phyloP scores from a whole-genome alignment of 37 sponge, comb jelly and placozoan genomes.

The Crambe crambe region DNA sequence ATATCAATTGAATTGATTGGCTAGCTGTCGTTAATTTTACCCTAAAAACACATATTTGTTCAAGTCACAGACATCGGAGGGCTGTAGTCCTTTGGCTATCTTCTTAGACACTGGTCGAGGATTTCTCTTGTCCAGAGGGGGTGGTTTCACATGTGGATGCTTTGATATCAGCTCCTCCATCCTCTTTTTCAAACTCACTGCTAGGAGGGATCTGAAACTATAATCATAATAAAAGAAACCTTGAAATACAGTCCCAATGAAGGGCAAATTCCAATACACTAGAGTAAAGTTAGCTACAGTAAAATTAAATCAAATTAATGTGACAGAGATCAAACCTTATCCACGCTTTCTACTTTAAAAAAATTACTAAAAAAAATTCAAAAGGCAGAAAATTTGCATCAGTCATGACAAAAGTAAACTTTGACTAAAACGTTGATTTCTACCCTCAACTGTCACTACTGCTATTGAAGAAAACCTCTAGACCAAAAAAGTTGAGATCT shows the following conservation, averaged over 20 bases:
- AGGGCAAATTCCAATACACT: background rate
- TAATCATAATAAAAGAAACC: too few species aligned
- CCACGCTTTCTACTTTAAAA: too few species aligned
- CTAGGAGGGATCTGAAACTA: slow-evolving; percentile 16
- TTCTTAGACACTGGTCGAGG: slow-evolving; percentile 57
- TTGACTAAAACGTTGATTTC: too few species aligned
- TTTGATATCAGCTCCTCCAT: slow-evolving; percentile 43
- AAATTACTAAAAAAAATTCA: too few species aligned
- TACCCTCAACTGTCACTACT: too few species aligned
- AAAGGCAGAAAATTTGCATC: too few species aligned
- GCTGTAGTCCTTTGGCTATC: slow-evolving; percentile 14
- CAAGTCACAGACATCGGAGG: slow-evolving; percentile 27
- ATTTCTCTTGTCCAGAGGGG: slow-evolving; percentile 43
- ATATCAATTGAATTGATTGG: too few species aligned
- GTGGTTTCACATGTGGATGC: slow-evolving; percentile 27
- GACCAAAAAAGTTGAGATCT: too few species aligned
- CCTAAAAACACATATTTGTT: slow-evolving; percentile 40
- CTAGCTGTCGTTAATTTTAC: background rate
- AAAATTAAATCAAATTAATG: background rate
- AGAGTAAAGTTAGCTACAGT: background rate
- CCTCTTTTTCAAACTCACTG: slow-evolving; percentile 16
- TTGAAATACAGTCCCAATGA: background rate
- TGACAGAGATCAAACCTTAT: too few species aligned
- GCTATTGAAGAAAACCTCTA: too few species aligned
- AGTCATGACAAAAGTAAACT: too few species aligned